Evolutionary conservation across 2,888 invertebrate genomes (phyloP), one percentile per base, ranked within the genome.

Genomic region (Pantelozetes paolii): DNA sequence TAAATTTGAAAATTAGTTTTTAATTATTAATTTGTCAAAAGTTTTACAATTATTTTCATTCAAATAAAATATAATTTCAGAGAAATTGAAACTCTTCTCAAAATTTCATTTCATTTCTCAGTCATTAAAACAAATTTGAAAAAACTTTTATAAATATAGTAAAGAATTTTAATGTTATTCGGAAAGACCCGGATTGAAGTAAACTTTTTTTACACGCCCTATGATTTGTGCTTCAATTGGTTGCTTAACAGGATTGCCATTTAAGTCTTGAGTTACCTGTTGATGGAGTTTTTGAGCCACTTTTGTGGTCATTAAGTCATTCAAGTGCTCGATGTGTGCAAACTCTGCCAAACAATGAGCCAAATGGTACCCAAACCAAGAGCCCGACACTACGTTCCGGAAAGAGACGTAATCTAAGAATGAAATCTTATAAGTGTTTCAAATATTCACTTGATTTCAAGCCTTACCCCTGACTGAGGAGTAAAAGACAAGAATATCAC

Each of bases 101-200:
- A n/a, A n/a, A n/a, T n/a, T n/a, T n/a, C n/a, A n/a, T n/a, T n/a
- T n/a, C n/a, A n/a, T n/a, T n/a, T n/a, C n/a, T n/a, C n/a, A n/a
- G n/a, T n/a, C n/a, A n/a, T n/a, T n/a, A n/a, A n/a, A n/a, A n/a
- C n/a, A n/a, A n/a, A n/a, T n/a, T n/a, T n/a, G n/a, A n/a, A n/a
- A n/a, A n/a, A n/a, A n/a, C n/a, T n/a, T n/a, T n/a, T n/a, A n/a
- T n/a, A n/a, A n/a, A n/a, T n/a, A n/a, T n/a, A n/a, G n/a, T n/a
- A n/a, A n/a, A n/a, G n/a, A n/a, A n/a, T n/a, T n/a, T n/a, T n/a
- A n/a, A n/a, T n/a, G n/a, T n/a, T n/a, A n/a, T n/a, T 8, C 36
- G 5, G n/a, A 77, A 28, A 76, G 71, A 18, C 77, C 77, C 5
- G 77, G 77, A 74, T 77, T 77, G 50, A 77, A 77, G 50, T 71